phyloP scores from a whole-genome alignment of 2,888 invertebrate species.

The Tenthredo livida region DNA sequence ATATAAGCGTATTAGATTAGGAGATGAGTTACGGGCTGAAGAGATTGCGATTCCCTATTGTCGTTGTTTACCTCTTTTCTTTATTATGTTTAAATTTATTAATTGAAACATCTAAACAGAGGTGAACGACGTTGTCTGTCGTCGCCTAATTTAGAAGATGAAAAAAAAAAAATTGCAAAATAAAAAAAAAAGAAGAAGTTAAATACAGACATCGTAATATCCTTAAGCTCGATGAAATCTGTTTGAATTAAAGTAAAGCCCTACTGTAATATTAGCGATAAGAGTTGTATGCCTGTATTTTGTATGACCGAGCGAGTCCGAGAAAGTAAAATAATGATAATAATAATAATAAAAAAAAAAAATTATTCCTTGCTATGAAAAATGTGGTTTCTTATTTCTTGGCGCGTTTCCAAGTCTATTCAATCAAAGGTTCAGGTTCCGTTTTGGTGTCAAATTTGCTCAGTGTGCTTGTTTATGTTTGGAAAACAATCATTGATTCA shows the following conservation, averaged over 20 bases:
- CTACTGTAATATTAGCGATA: conserved; percentile 48
- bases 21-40: neutral
- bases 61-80: neutral
- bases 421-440: conserved; percentile 79
- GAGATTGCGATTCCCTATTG: conserved; percentile 21
- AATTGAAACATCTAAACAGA: neutral
- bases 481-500: conserved; percentile 60
- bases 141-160: conserved; percentile 1
- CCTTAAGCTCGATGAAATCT: conserved; percentile 47
- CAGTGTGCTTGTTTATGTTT: conserved; percentile 79
- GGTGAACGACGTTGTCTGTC: neutral
- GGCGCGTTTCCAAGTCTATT: conserved; percentile 78
- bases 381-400: conserved; percentile 76
- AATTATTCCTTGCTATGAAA: conserved; percentile 76
- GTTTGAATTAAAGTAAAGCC: conserved; percentile 40
- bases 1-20: conserved; percentile 31
- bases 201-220: conserved; percentile 38
- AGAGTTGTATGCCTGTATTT: conserved; percentile 76
- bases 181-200: neutral
- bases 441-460: conserved; percentile 82
- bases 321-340: conserved; percentile 67
- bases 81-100: neutral
- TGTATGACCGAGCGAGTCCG: conserved; percentile 75
- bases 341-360: conserved; percentile 61
- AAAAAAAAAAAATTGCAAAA: too few species aligned